Evolutionary conservation across 2,888 invertebrate genomes (phyloP), one percentile per base, ranked within the genome.

Genomic region (Esperia sulphurella): DNA sequence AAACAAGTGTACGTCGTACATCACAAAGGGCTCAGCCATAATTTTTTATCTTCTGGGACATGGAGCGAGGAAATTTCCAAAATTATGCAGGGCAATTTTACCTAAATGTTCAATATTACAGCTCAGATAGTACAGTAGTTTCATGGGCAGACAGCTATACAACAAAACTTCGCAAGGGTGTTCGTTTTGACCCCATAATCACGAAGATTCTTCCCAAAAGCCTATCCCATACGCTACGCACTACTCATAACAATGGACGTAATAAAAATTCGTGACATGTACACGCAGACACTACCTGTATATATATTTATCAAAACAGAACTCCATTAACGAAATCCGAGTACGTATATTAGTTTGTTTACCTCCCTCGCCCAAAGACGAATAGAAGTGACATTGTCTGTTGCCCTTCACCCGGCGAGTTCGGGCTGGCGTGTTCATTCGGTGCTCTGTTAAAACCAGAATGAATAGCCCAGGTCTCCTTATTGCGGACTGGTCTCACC

Each of bases 381-480:
- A 77, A 75, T 80, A 75, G 71, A 83, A 81, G 86, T 87, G 79
- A 86, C 86, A 75, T 84, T 85, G 86, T 73, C 79, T 80, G 70
- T 53, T 70, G 78, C 73, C 80, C 63, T 65, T 68, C 65, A 63
- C 60, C 70, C 65, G 63, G 49, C 52, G 54, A 59, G 55, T 57
- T 51, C 37, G 49, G 59, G 28, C 10, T 9, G 14, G 12, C 61
- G 59, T 59, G 65, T 59, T 57, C 60, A 59, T 63, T 61, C 56
- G 58, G 46, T 21, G 21, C 21, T 61, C 59, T 61, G 63, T 60
- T 62, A 62, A 59, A 35, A 21, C 21, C n/a, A n/a, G n/a, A 14
- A 42, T 21, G 21, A 21, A 21, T 21, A 21, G 21, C 21, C 21
- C 21, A 21, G 21, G 21, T 21, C 21, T 21, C 21, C 21, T 3